phyloP scores from a whole-genome alignment of 2,797 vertebrate genomes.

The Lacerta viridis region DNA sequence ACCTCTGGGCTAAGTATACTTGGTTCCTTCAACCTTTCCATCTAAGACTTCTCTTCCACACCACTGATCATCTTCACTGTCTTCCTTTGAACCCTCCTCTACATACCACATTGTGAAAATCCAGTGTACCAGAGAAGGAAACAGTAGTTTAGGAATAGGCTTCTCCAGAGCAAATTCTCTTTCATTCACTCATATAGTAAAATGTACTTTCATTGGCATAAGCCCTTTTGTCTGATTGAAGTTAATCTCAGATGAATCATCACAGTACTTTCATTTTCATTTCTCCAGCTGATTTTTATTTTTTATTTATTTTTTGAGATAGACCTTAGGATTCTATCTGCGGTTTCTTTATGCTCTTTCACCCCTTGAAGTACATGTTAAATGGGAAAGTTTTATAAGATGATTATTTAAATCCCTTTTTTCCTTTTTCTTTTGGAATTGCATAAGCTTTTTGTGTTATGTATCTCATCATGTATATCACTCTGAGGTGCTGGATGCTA shows the following conservation, averaged over 20 bases:
- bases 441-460: conserved; percentile 15
- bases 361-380: conserved; percentile 25
- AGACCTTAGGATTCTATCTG: conserved; percentile 9
- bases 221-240: conserved; percentile 33
- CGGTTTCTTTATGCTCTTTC: conserved; percentile 3
- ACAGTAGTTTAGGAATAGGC: background rate
- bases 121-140: background rate
- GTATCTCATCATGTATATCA: conserved; percentile 3
- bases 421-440: background rate
- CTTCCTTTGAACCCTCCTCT: background rate
- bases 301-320: background rate
- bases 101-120: background rate
- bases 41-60: background rate
- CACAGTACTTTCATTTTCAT: background rate
- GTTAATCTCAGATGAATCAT: conserved; percentile 18
- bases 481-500: conserved; percentile 11
- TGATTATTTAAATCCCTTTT: conserved; percentile 25
- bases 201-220: conserved; percentile 8
- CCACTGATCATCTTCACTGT: background rate
- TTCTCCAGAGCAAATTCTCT: background rate
- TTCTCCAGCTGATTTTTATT: background rate
- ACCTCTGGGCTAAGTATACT: no score
- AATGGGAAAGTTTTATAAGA: conserved; percentile 34
- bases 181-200: background rate
- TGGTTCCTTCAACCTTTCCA: no score